A percentile compares a stretch with the other conserved stretches of the same genome.
Conservation (phyloP, 2,113 vertebrate species). For the Paradoxurus hermaphroditus region DNA sequence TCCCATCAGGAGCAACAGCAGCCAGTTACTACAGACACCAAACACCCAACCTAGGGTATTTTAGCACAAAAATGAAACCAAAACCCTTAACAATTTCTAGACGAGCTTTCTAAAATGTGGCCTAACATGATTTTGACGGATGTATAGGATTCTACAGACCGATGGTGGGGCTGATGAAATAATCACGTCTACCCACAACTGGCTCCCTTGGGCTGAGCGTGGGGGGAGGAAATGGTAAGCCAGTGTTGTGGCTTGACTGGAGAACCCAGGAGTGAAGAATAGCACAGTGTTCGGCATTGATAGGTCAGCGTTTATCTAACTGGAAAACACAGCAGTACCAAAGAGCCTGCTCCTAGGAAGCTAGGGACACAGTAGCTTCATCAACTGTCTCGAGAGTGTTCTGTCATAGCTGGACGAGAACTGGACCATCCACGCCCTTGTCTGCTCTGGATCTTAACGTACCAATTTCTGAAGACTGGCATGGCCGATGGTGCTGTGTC, state of each 20-base stretch:
- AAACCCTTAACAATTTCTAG: not conserved
- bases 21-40: not conserved
- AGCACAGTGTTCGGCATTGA: not conserved
- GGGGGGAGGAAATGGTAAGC: not conserved
- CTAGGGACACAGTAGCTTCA: not conserved
- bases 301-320: not conserved
- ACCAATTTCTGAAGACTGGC: not conserved
- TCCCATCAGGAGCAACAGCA: not conserved
- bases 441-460: not conserved
- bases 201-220: not conserved
- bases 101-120: not conserved
- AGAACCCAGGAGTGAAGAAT: not conserved
- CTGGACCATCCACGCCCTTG: not conserved
- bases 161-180: not conserved
- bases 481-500: not conserved
- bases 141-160: not conserved
- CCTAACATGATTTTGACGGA: not conserved
- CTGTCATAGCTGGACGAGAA: not conserved
- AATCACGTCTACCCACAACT: not conserved
- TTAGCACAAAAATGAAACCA: not conserved
- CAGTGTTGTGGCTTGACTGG: not conserved
- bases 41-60: not conserved
- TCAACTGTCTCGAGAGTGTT: fast-evolving
- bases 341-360: not conserved
- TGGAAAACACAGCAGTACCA: not conserved